Percentiles rank a stretch among this genome's conserved stretches.
Evolutionary conservation across 1,140 invertebrate species (phyloP).

Genomic region (Lepidostoma basale): DNA sequence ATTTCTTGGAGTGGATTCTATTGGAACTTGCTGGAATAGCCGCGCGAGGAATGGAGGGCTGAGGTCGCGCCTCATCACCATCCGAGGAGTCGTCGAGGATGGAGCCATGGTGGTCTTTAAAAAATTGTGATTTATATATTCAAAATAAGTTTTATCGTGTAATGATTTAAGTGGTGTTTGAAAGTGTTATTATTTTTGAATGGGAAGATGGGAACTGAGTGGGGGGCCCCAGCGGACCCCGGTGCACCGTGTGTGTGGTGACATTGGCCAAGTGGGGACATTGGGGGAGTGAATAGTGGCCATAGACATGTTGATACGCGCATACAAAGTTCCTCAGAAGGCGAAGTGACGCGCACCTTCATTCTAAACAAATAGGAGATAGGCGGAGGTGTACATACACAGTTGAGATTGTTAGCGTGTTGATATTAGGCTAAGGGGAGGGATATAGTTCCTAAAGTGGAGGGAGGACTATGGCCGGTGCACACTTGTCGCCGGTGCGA

Average conservation of each 20-base stretch:
- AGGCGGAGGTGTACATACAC: constrained; percentile 36
- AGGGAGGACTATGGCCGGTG: constrained; percentile 37
- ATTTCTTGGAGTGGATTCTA: no score
- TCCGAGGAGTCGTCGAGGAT: constrained; percentile 3
- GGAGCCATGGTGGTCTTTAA: constrained; percentile 31
- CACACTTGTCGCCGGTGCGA: constrained; percentile 44
- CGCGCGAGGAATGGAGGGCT: not conserved
- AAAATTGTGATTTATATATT: constrained; percentile 39
- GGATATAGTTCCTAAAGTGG: constrained; percentile 46
- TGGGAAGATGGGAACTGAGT: not conserved
- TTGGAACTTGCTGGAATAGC: no score
- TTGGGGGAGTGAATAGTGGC: constrained; percentile 37
- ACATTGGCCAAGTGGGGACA: no score
- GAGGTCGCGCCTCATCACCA: no score
- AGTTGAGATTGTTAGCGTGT: constrained; percentile 42
- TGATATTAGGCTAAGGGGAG: constrained; percentile 43
- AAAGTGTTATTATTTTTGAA: constrained; percentile 15
- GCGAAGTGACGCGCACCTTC: constrained; percentile 43
- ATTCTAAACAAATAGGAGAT: constrained; percentile 45
- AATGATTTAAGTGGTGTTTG: constrained; percentile 29
- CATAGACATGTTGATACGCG: constrained; percentile 44
- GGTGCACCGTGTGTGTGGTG: not conserved
- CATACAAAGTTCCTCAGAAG: constrained; percentile 45
- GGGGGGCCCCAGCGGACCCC: not conserved
- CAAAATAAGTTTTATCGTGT: constrained; percentile 31